Evolutionary conservation across 1,140 invertebrate genomes (phyloP), one percentile per base, ranked within the genome.

Genomic region (Sycophaga agraensis): DNA sequence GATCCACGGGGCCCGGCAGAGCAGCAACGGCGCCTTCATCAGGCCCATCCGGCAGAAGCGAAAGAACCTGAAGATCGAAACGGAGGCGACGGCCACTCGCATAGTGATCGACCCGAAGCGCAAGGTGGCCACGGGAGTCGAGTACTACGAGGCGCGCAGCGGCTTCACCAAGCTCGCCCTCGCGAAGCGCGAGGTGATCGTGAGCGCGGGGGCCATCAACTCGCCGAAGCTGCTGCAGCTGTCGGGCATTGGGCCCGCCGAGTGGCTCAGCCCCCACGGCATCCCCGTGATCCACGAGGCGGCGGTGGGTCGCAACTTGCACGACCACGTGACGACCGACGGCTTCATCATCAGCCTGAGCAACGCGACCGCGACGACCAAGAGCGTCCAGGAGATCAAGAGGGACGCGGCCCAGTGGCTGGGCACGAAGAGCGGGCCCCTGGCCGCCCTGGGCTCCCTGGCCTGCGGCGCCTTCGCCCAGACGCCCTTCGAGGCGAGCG

Each of bases 1-100:
- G 2, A 72, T 74, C 46, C 66, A 85, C 66, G 91, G 91, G 0
- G 77, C 78, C 43, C 83, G 92, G 40, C 82, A 85, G 64, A 92
- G 89, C 63, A 85, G 88, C 1, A 88, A 92, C 58, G 79, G 75
- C 17, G 90, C 89, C 1, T 93, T 89, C 72, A 85, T 94, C 14
- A 77, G 84, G 64, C 89, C 91, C 1, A 86, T 89, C 42, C 77
- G 89, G 31, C 69, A 84, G 16, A 84, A 86, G 59, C 76, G 92
- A 31, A 72, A 73, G 1, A 97, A 96, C 76, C 77, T 96, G 21
- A 81, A 82, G 46, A 82, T 94, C 1, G 74, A 87, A 24, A 89
- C 86, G 1, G 82, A 89, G 55, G 84, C 91, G 0, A 84, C 88
- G 46, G 90, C 87, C 0, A 89, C 84, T 0, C 86, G 85, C 70